phyloP scores from a whole-genome alignment of 2,113 vertebrate genomes.

The Myotis brandtii region DNA sequence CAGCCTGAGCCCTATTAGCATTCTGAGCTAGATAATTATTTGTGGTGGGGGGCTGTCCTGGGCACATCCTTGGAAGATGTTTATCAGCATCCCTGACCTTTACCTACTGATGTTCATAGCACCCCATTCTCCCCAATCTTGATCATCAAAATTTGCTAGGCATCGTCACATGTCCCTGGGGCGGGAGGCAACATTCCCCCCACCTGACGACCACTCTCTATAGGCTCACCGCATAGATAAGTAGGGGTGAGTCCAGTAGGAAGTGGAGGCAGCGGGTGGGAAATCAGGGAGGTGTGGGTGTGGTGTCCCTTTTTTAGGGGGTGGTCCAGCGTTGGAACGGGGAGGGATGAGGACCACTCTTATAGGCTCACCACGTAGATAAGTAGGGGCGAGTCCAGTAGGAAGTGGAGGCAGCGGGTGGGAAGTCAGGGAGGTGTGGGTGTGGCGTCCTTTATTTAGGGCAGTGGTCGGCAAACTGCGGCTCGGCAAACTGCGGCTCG shows the following conservation, averaged over 20 bases:
- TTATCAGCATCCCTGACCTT: background rate
- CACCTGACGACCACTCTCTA: background rate
- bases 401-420: background rate
- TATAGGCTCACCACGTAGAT: background rate
- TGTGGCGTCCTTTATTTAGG: fast-evolving
- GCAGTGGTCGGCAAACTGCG: too few relatives aligned
- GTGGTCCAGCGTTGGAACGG: too few relatives aligned
- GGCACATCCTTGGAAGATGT: background rate
- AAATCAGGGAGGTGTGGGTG: background rate
- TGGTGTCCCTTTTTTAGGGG: fast-evolving
- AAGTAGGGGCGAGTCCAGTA: background rate
- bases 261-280: background rate
- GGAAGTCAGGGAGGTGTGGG: background rate
- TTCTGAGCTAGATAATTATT: background rate
- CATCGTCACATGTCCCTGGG: background rate
- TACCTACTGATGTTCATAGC: background rate
- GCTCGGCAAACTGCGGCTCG: too few relatives aligned
- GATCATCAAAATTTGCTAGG: background rate
- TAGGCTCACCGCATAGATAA: background rate
- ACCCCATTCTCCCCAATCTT: background rate
- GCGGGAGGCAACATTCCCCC: background rate
- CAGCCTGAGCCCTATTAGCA: background rate
- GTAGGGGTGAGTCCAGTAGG: background rate
- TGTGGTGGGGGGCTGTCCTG: background rate
- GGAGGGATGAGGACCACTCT: background rate